Conservation (phyloP, 1,140 invertebrate genomes). For the Melanaphis sacchari region DNA sequence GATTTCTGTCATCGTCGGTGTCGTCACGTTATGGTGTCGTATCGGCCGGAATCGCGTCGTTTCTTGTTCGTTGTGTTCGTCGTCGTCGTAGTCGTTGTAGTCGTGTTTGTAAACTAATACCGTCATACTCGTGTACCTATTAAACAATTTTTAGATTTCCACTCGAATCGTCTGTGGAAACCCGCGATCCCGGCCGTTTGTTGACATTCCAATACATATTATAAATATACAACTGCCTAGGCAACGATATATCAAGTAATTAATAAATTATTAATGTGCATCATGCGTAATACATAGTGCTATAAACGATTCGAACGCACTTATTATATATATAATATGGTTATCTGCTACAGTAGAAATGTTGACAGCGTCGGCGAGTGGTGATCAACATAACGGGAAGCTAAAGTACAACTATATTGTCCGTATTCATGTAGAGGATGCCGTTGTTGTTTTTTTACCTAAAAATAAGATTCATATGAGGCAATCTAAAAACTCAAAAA, state of each 20-base stretch:
- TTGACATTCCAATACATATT: neutral
- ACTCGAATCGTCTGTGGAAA: neutral
- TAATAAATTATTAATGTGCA: neutral
- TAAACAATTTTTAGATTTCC: neutral
- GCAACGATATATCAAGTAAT: neutral
- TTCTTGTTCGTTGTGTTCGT: neutral
- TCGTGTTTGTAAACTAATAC: neutral
- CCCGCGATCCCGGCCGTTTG: neutral
- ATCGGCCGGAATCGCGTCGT: neutral
- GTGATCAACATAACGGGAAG: neutral
- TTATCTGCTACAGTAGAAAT: neutral
- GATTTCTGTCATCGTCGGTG: neutral
- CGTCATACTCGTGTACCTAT: neutral
- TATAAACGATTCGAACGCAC: neutral
- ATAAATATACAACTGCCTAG: neutral
- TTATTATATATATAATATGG: neutral
- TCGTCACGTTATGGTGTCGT: neutral
- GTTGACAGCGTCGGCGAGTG: too few relatives aligned
- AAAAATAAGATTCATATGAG: neutral
- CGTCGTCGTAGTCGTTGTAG: neutral
- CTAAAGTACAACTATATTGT: neutral
- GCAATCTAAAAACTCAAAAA: too few relatives aligned
- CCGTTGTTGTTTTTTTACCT: neutral
- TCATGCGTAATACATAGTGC: neutral
- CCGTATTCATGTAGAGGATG: neutral